Evolutionary conservation across 2,888 invertebrate genomes (phyloP).

Genomic region (Limenitis camilla): DNA sequence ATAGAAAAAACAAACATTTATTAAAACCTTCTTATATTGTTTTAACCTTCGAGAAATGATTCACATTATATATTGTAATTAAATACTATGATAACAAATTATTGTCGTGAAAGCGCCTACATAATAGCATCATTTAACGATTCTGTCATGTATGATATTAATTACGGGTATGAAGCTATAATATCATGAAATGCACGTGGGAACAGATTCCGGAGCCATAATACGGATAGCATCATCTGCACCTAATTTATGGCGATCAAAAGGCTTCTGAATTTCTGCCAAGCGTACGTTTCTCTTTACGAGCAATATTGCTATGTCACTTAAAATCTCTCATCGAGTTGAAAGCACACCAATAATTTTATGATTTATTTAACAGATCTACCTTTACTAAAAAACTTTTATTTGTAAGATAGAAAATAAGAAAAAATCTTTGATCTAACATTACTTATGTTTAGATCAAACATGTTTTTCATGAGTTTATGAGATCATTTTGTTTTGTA

Average conservation of each 20-base stretch:
- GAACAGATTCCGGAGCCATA: constrained; percentile 31
- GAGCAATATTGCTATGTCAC: constrained; percentile 1
- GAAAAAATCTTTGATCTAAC: too few relatives aligned
- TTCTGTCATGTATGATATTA: constrained; percentile 9
- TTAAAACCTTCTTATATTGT: too few relatives aligned
- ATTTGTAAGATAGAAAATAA: too few relatives aligned
- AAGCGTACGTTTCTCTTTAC: constrained; percentile 9
- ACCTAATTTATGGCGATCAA: constrained; percentile 47
- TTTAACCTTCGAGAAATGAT: too few relatives aligned
- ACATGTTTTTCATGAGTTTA: too few relatives aligned
- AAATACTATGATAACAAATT: not conserved
- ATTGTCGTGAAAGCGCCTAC: not conserved
- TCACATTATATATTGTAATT: too few relatives aligned
- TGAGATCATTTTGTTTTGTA: too few relatives aligned
- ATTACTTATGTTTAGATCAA: too few relatives aligned
- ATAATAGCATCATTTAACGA: constrained; percentile 1
- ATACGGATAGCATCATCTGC: constrained; percentile 46
- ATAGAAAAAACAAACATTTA: too few relatives aligned
- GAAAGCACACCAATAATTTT: constrained; percentile 1
- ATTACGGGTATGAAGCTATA: constrained; percentile 16
- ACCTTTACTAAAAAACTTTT: not conserved
- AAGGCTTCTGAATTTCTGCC: constrained; percentile 17
- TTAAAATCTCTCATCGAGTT: not conserved
- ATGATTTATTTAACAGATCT: not conserved
- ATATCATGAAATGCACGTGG: constrained; percentile 28